Evolutionary conservation across 2,113 vertebrate genomes (phyloP).

Genomic region (Athene noctua): DNA sequence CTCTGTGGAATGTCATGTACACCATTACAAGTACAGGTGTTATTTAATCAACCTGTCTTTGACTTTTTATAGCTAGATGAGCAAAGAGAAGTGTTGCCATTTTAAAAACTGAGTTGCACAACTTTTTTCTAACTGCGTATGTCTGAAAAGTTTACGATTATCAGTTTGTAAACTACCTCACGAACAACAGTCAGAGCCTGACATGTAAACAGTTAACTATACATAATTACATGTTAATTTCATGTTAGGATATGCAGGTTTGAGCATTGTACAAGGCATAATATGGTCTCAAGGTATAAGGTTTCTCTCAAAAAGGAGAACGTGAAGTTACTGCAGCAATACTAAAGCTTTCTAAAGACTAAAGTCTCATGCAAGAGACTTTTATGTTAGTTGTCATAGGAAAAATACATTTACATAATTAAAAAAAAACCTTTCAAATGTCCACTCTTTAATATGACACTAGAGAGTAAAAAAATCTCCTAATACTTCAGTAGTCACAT

Average conservation of each 20-base stretch:
- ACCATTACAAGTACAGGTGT: neutral
- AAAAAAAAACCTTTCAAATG: neutral
- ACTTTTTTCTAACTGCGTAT: neutral
- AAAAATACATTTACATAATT: neutral
- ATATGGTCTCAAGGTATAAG: neutral
- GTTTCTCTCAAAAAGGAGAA: slow-evolving; percentile 13
- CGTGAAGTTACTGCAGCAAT: neutral
- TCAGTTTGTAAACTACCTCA: neutral
- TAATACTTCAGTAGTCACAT: neutral
- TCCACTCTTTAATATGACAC: neutral
- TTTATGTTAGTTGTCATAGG: neutral
- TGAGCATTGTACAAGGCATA: neutral
- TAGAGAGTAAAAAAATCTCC: neutral
- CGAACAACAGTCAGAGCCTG: neutral
- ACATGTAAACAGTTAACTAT: neutral
- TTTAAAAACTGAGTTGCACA: neutral
- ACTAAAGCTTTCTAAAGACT: neutral
- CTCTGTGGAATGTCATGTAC: neutral
- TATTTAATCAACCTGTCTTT: neutral
- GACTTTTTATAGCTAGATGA: neutral
- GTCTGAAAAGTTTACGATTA: neutral
- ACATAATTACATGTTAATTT: neutral
- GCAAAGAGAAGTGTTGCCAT: neutral
- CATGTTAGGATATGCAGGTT: neutral
- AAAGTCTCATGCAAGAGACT: neutral